These are phyloP conservation scores for Solea solea DNA, from an alignment of 2,113 vertebrate genomes.

Conservation along the genomic window DNA sequence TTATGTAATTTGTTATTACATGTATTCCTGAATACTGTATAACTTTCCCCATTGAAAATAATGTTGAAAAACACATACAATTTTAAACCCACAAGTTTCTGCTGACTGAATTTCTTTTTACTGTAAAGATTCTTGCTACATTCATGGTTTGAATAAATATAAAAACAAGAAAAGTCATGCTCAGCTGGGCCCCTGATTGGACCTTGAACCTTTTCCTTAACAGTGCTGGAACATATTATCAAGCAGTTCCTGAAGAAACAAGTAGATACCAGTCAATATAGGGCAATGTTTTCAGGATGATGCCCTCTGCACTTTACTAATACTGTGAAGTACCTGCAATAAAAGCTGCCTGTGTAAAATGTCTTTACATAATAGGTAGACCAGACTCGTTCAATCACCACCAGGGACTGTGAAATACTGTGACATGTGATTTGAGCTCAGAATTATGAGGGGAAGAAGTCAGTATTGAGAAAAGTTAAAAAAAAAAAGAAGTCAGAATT, in stretches of 20 bases:
- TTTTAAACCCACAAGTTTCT: too few relatives aligned
- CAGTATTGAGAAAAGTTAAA: too few relatives aligned
- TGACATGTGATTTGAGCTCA: too few relatives aligned
- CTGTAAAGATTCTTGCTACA: background rate
- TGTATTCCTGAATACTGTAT: background rate
- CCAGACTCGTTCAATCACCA: too few relatives aligned
- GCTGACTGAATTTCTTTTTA: too few relatives aligned
- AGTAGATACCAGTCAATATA: conserved; percentile 19
- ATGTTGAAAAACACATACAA: too few relatives aligned
- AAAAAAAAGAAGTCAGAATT: too few relatives aligned
- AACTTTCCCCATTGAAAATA: background rate
- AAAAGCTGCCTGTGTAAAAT: background rate
- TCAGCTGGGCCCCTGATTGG: background rate
- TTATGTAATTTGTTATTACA: background rate
- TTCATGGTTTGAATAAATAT: background rate
- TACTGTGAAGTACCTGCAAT: background rate
- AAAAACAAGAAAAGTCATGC: background rate
- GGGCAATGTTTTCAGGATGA: conserved; percentile 4
- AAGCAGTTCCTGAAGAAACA: conserved; percentile 29
- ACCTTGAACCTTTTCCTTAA: conserved; percentile 32
- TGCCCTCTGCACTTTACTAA: conserved; percentile 8
- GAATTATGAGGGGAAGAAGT: too few relatives aligned
- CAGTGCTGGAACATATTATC: conserved; percentile 55
- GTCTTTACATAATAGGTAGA: background rate
- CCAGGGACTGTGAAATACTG: too few relatives aligned